Evolutionary conservation across 1,140 invertebrate species (phyloP), one percentile per base, ranked within the genome.

Genomic region (Pseudoatta argentina): DNA sequence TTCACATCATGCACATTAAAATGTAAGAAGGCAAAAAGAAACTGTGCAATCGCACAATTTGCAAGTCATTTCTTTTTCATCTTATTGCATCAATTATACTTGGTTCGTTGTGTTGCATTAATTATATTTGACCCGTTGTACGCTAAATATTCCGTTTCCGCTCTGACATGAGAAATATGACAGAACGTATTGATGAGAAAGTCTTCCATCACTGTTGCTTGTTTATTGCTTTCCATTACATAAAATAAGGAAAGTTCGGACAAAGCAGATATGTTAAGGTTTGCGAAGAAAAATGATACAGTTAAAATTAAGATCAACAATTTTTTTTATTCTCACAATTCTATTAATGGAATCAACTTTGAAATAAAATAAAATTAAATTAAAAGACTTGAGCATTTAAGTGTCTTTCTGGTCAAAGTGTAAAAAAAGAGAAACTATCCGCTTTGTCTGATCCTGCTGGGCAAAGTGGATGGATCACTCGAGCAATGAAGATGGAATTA

Each of bases 1-100:
- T 53, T 71, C n/a, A 69, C n/a, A 8, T 55, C 14, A 55, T 61
- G 73, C 34, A 12, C 12, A 30, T 39, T 57, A 69, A 66, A 53
- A 44, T 44, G n/a, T 39, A 24, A 53, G 44, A 63, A 51, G 12
- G 59, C 39, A 77, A 48, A 30, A 10, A 14, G 10, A 55, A 69
- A 81, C 55, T 34, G 2, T 57, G 64, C 14, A 53, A 34, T 57
- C 6, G 18, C 24, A 2, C 44, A 5, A 72, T 72, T 53, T 7
- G 63, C n/a, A 12, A 57, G 3, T 34, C 14, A 30, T 75, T 21
- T 59, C 27, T 24, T 59, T 75, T 8, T 34, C 2, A 4, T 18
- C 5, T 59, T 39, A 18, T 53, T 18, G 16, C 24, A 27, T 72
- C 27, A 27, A 0, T 51, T 51, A 59, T 59, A 39, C 14, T 59